Conservation (phyloP, 2,797 vertebrate species). For the Pseudochaenichthys georgianus region DNA sequence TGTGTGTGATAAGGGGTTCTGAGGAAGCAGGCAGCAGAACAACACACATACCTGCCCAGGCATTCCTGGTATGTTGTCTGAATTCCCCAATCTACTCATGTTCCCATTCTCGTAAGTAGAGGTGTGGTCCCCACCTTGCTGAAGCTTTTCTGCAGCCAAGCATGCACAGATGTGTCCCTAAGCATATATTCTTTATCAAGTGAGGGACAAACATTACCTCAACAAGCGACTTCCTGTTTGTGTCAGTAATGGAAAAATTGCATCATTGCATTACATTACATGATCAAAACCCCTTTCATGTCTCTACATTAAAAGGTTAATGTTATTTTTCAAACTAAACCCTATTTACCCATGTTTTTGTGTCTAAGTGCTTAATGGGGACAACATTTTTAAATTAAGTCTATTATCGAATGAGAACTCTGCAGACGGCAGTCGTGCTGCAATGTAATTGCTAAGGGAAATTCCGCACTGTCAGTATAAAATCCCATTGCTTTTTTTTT, state of each 20-base stretch:
- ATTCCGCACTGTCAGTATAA: no score
- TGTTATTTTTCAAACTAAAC: no score
- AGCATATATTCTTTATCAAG: conserved; percentile 48
- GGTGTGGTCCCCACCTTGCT: conserved; percentile 71
- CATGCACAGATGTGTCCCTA: conserved; percentile 39
- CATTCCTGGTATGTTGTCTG: conserved; percentile 78
- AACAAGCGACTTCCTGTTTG: not conserved
- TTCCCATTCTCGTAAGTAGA: conserved; percentile 65
- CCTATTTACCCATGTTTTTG: not conserved
- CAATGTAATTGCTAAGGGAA: no score
- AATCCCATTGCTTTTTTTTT: no score
- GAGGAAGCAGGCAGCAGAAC: conserved; percentile 70
- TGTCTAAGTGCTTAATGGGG: not conserved
- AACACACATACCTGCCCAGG: conserved; percentile 80
- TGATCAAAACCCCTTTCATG: not conserved
- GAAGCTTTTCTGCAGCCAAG: conserved; percentile 68
- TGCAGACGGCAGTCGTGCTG: no score
- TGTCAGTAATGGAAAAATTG: not conserved
- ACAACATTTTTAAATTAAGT: no score
- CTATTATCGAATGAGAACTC: no score
- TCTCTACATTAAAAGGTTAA: not conserved
- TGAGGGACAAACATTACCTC: not conserved
- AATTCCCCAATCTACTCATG: conserved; percentile 73
- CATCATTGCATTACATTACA: not conserved
- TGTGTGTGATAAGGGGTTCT: conserved; percentile 18